Base-by-base conservation (phyloP, 2,888 invertebrate genomes). In the Microchrysa polita region DNA sequence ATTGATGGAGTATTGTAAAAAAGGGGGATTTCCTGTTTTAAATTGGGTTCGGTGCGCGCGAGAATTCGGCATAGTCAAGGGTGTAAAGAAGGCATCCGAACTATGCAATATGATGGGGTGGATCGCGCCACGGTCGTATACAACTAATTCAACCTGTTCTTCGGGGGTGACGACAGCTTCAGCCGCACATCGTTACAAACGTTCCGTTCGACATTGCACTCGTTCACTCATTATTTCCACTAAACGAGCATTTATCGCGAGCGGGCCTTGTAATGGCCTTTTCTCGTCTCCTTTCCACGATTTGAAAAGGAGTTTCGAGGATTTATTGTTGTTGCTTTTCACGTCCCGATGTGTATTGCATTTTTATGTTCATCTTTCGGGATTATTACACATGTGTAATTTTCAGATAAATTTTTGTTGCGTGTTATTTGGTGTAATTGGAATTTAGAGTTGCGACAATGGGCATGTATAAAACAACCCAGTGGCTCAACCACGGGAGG, bases 221-320 rank as follows among this genome's bases (percentile, higher is more conserved):
- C 69, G 55, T 55, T 57, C 27, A 16, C 40, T 69, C 48, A 72
- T 72, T 72, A 72, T 72, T 72, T 72, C 72, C 72, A 60, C 72
- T 72, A 72, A 72, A 72, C 72, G 72, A 72, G 72, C 72, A 72
- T 60, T 72, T 72, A 72, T 18, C 60, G 42, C 42, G 52, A n/a
- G n/a, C n/a, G n/a, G n/a, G n/a, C n/a, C 2, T 18, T 22, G 14
- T 14, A 23, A 16, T 60, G 60, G n/a, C 14, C 20, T 20, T 16
- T 10, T 20, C 20, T 65, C 14, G 23, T n/a, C 9, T 40, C 34
- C n/a, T n/a, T n/a, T n/a, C n/a, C n/a, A n/a, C n/a, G n/a, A n/a
- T n/a, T n/a, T n/a, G n/a, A n/a, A n/a, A n/a, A n/a, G n/a, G n/a
- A n/a, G n/a, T n/a, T n/a, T 10, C 7, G 48, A 44, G 7, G 42